phyloP scores from a whole-genome alignment of 2,888 invertebrate species.

The Eretmocerus hayati region DNA sequence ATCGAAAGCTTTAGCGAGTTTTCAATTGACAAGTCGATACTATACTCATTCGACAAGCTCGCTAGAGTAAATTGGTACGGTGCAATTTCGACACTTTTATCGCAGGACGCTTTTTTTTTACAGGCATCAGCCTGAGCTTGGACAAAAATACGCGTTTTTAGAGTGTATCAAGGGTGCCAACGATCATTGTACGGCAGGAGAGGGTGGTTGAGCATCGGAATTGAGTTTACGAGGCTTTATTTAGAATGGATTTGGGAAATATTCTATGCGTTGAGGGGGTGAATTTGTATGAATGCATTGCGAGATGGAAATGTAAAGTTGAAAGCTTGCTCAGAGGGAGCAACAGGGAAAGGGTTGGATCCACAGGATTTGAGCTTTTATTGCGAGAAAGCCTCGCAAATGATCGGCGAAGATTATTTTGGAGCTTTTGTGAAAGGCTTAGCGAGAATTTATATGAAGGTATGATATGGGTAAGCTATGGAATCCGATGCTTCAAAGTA shows the following conservation, averaged over 20 bases:
- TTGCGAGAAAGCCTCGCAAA: neutral
- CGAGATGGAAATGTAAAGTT: constrained; percentile 2
- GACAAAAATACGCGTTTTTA: too few relatives aligned
- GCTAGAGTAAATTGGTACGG: too few relatives aligned
- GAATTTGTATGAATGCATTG: neutral
- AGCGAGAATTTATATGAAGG: too few relatives aligned
- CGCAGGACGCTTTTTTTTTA: too few relatives aligned
- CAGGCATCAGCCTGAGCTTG: too few relatives aligned
- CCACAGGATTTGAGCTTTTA: neutral
- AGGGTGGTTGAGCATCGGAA: constrained; percentile 1
- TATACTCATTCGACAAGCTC: neutral
- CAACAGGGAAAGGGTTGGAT: neutral
- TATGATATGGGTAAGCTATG: too few relatives aligned
- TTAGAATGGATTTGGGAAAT: constrained; percentile 17
- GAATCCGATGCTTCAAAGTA: too few relatives aligned
- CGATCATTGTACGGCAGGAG: neutral
- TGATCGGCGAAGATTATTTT: constrained; percentile 16
- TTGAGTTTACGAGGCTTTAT: constrained; percentile 9
- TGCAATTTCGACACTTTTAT: too few relatives aligned
- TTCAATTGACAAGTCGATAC: neutral
- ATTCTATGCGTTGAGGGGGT: constrained; percentile 4
- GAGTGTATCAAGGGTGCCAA: too few relatives aligned
- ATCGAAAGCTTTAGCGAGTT: neutral
- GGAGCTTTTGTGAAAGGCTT: too few relatives aligned
- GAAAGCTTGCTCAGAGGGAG: too few relatives aligned